Evolutionary conservation across 2,113 vertebrate genomes (phyloP).

Genomic region (Chaetodon auriga): DNA sequence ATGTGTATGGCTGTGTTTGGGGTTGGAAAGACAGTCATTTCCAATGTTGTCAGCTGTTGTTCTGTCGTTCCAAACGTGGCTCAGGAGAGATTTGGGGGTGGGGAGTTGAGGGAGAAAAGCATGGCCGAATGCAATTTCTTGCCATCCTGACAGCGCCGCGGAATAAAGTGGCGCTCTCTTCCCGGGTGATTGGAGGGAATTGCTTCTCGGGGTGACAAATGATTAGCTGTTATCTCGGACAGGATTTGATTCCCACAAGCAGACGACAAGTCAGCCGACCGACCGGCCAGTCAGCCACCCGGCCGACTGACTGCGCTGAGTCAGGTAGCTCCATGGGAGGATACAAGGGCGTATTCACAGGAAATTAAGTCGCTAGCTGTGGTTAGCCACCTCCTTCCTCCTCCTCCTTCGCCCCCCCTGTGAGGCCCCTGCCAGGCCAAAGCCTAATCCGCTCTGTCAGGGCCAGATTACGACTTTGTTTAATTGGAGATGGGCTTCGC

Average conservation of each 20-base stretch:
- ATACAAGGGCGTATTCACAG: constrained; percentile 86
- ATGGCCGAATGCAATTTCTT: constrained; percentile 95
- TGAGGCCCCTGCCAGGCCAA: constrained; percentile 79
- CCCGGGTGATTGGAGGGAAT: constrained; percentile 96
- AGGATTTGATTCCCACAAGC: constrained; percentile 93
- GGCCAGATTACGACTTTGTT: constrained; percentile 88
- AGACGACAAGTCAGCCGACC: constrained; percentile 40
- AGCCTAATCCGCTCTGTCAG: constrained; percentile 89
- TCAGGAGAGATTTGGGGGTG: constrained; percentile 57
- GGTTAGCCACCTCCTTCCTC: constrained; percentile 29
- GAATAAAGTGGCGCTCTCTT: constrained; percentile 94
- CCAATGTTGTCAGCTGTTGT: constrained; percentile 74
- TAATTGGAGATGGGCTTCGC: constrained; percentile 86
- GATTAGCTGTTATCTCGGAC: constrained; percentile 97
- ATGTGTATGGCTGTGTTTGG: constrained; percentile 15
- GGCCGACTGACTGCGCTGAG: constrained; percentile 82
- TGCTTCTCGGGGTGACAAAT: constrained; percentile 98
- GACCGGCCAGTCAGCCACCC: constrained; percentile 21
- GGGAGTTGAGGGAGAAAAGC: constrained; percentile 13
- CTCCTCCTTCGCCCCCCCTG: constrained; percentile 70
- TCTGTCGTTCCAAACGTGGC: constrained; percentile 62
- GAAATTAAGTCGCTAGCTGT: constrained; percentile 88
- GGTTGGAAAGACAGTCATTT: constrained; percentile 35
- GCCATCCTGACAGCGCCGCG: constrained; percentile 92
- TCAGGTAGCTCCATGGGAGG: constrained; percentile 91